These are phyloP conservation scores for Heterohyrax brucei DNA, from an alignment of 2,797 vertebrate genomes.

Conservation along the genomic window DNA sequence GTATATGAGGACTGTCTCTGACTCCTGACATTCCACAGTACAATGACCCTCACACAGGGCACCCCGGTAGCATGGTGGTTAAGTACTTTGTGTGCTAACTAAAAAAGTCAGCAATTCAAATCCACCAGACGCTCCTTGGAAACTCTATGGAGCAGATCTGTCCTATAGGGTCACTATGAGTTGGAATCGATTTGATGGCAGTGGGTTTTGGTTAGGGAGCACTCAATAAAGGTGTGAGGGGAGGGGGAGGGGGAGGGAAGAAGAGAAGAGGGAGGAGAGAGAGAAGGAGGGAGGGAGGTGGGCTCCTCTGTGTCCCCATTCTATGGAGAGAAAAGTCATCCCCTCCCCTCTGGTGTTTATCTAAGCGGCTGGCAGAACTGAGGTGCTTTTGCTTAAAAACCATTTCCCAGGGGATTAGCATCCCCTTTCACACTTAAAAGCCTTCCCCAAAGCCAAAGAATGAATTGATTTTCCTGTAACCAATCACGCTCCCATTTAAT, in stretches of 20 bases:
- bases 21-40: not conserved
- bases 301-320: not conserved
- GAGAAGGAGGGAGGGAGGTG: not conserved
- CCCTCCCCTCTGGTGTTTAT: constrained; percentile 77
- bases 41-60: not conserved
- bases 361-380: constrained; percentile 85
- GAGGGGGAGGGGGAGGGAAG: fast-evolving
- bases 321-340: constrained; percentile 65
- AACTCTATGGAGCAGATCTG: too few species aligned
- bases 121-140: too few species aligned
- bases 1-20: not conserved
- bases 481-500: constrained; percentile 84
- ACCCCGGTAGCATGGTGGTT: too few species aligned
- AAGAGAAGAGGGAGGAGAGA: too few species aligned
- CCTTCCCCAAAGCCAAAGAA: constrained; percentile 84
- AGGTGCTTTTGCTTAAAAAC: constrained; percentile 87
- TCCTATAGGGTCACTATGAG: too few species aligned
- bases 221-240: too few species aligned
- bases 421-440: constrained; percentile 88
- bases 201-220: not conserved
- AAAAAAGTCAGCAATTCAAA: too few species aligned
- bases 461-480: constrained; percentile 88
- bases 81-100: too few species aligned
- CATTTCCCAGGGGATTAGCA: constrained; percentile 86
- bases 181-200: too few species aligned